Conservation (phyloP, 1,140 invertebrate species). For the Bombyx mori region ASM3026992v2 NC_085121.1:10578001-10578500, state of each 20-base stretch:
- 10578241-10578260: too few relatives aligned
- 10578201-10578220: too few relatives aligned
- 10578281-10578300: background rate
- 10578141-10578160: too few relatives aligned
- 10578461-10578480: background rate
- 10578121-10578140: too few relatives aligned
- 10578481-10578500: background rate
- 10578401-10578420: background rate
- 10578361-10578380: conserved; percentile 1
- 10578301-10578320: conserved; percentile 4
- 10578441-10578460: background rate
- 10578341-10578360: background rate
- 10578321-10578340: conserved; percentile 3
- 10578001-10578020: conserved; percentile 30
- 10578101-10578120: conserved; percentile 9
- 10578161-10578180: too few relatives aligned
- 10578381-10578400: background rate
- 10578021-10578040: conserved; percentile 5
- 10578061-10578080: conserved; percentile 2
- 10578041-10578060: conserved; percentile 1
- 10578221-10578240: too few relatives aligned
- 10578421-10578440: background rate
- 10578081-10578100: conserved; percentile 4
- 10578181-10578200: too few relatives aligned
- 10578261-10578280: background rate